Evolutionary conservation across 2,888 invertebrate species (phyloP).

Genomic region (Perizoma affinitatum): DNA sequence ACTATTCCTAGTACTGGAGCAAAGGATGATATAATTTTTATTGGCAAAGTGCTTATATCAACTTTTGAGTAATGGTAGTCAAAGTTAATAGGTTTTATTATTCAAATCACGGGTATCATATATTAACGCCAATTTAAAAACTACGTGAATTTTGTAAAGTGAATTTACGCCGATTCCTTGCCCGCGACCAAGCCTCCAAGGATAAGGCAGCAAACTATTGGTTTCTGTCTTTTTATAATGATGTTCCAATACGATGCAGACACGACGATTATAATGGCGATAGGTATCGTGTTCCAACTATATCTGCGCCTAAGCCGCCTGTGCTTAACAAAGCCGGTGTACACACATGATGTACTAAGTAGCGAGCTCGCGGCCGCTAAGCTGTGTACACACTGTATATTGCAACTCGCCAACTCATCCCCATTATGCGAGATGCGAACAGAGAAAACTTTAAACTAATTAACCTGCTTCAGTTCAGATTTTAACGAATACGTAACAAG

Average conservation of each 20-base stretch:
- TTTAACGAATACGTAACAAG: constrained; percentile 17
- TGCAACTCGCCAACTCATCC: constrained; percentile 19
- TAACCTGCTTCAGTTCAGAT: constrained; percentile 15
- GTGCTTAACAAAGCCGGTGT: constrained; percentile 5
- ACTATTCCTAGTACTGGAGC: too few relatives aligned
- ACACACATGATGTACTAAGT: constrained; percentile 11
- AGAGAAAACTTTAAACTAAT: constrained; percentile 19
- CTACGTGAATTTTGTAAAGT: too few relatives aligned
- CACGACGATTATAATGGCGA: neutral
- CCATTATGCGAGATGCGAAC: neutral
- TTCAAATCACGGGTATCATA: neutral
- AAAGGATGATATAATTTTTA: too few relatives aligned
- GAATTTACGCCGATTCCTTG: neutral
- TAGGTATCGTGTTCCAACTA: neutral
- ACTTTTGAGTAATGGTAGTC: too few relatives aligned
- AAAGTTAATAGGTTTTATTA: neutral
- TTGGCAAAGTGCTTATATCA: too few relatives aligned
- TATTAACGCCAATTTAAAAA: too few relatives aligned
- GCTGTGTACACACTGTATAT: constrained; percentile 24
- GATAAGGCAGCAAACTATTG: neutral
- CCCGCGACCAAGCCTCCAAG: neutral
- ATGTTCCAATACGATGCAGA: too few relatives aligned
- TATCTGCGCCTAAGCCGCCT: constrained; percentile 5
- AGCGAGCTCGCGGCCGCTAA: constrained; percentile 15
- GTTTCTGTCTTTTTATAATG: too few relatives aligned